Evolutionary conservation across 2,113 vertebrate genomes (phyloP).

Genomic region (Pseudorectes ferrugineus): DNA sequence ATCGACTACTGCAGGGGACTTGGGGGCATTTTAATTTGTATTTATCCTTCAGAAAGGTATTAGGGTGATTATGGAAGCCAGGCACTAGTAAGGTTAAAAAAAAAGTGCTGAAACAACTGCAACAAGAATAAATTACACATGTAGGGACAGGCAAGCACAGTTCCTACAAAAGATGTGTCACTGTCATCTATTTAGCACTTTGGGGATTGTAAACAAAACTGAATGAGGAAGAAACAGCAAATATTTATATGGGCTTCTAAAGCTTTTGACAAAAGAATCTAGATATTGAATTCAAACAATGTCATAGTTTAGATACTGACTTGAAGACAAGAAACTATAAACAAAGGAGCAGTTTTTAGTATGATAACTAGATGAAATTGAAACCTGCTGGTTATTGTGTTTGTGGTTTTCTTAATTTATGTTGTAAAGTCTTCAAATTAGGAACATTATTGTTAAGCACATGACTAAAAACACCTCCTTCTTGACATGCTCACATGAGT

Average conservation of each 20-base stretch:
- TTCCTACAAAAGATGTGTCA: conserved; percentile 18
- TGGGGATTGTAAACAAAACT: conserved; percentile 37
- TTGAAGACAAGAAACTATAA: neutral
- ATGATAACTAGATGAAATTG: neutral
- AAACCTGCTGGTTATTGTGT: neutral
- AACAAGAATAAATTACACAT: conserved; percentile 36
- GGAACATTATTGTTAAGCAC: neutral
- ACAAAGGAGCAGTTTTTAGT: neutral
- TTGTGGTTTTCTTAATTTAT: neutral
- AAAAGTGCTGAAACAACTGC: neutral
- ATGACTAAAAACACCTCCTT: neutral
- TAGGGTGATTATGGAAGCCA: neutral
- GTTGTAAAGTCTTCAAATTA: neutral
- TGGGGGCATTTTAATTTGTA: neutral
- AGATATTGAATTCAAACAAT: conserved; percentile 14
- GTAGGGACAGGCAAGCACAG: neutral
- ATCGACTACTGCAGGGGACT: neutral
- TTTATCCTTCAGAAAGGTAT: neutral
- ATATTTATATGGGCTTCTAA: conserved; percentile 40
- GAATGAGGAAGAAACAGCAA: conserved; percentile 15
- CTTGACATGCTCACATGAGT: neutral
- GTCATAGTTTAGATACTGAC: neutral
- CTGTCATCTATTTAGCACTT: conserved; percentile 30
- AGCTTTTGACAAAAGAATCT: conserved; percentile 28
- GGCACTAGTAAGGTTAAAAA: neutral